A percentile compares a stretch with the other conserved stretches of the same genome.
Evolutionary conservation across 2,888 invertebrate species (phyloP).

Genomic region (Eristalis arbustorum): DNA sequence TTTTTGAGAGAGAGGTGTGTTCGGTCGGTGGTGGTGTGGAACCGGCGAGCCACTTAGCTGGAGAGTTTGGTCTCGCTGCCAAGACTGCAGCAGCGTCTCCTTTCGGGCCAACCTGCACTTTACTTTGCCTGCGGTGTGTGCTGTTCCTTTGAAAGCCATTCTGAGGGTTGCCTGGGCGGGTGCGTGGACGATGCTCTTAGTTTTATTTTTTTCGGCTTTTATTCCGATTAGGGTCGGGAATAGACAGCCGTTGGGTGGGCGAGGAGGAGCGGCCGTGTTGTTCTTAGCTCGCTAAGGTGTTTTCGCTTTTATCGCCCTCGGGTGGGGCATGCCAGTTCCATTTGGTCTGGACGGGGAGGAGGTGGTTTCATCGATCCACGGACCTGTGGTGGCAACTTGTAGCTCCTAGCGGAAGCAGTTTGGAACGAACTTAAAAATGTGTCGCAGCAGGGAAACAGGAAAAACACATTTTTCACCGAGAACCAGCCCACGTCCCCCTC

Average conservation of each 20-base stretch:
- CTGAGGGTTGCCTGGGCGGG: background rate
- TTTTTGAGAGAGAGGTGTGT: background rate
- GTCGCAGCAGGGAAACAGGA: too few relatives aligned
- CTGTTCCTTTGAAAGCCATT: background rate
- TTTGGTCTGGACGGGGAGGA: background rate
- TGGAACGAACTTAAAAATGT: too few relatives aligned
- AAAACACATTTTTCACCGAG: too few relatives aligned
- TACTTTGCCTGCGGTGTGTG: background rate
- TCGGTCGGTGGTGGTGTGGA: background rate
- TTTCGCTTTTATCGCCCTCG: background rate
- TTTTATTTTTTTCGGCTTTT: conserved; percentile 23
- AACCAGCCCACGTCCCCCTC: background rate
- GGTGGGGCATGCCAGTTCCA: background rate
- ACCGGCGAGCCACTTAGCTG: conserved; percentile 22
- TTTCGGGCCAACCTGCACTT: background rate
- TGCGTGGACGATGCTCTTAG: conserved; percentile 19
- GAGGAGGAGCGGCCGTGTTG: background rate
- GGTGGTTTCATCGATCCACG: background rate
- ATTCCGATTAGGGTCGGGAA: conserved; percentile 19
- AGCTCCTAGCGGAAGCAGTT: background rate
- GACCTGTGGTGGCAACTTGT: background rate
- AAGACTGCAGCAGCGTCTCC: conserved; percentile 4
- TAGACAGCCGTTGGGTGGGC: background rate
- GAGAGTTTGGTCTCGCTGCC: conserved; percentile 5
- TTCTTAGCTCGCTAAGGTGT: background rate